A percentile compares a stretch with the other conserved stretches of the same genome.
phyloP scores from a whole-genome alignment of 2,888 invertebrate genomes.

The Molorchus minor region DNA sequence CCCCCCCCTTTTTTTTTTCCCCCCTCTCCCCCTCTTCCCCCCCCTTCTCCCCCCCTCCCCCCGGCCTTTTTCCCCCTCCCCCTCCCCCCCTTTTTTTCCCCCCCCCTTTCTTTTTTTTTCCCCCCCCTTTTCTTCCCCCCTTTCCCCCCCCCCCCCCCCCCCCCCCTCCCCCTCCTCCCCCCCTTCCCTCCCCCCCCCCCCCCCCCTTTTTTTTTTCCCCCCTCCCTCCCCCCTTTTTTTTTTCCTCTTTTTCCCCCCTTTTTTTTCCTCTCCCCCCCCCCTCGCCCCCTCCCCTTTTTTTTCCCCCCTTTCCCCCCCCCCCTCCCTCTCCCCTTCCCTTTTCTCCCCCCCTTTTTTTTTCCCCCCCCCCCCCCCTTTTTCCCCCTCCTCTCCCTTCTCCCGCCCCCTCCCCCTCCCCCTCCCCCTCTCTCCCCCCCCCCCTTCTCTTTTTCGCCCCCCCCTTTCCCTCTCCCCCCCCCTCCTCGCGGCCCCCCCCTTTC shows the following conservation, averaged over 20 bases:
- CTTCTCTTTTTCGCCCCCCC: not conserved
- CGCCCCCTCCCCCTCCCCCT: not conserved
- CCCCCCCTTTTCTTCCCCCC: not conserved
- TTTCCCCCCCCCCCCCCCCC: not conserved
- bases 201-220: not conserved
- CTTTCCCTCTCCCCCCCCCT: not conserved
- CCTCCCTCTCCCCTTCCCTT: not conserved
- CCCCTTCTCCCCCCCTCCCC: not conserved
- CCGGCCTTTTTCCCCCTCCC: not conserved
- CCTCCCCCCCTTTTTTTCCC: not conserved
- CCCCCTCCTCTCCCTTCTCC: not conserved
- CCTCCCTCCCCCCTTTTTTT: not conserved
- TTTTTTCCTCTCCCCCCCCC: not conserved
- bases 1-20: not conserved
- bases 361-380: not conserved
- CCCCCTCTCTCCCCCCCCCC: not conserved
- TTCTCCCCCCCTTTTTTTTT: not conserved
- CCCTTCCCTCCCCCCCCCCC: not conserved
- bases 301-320: not conserved
- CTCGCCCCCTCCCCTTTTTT: not conserved
- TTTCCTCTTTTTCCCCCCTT: not conserved
- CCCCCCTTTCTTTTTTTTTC: not conserved
- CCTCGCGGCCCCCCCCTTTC: not conserved
- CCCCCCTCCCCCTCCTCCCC: not conserved
- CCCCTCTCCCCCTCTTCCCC: not conserved